Conservation (phyloP, 2,888 invertebrate genomes). For the Ichneumon xanthorius region DNA sequence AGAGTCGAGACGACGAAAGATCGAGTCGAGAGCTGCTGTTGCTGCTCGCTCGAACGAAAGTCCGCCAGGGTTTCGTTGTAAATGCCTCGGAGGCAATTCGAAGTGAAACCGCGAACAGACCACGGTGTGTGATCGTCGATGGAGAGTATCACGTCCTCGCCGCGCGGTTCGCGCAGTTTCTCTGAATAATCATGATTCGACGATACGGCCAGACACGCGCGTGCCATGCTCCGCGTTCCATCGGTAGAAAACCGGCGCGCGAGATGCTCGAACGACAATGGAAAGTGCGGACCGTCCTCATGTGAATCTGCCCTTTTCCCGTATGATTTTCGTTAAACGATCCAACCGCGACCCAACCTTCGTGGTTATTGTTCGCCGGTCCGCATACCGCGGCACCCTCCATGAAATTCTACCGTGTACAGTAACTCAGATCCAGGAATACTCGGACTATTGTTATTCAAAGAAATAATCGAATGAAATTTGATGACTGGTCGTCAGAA, state of each 20-base stretch:
- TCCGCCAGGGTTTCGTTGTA: slow-evolving; percentile 58
- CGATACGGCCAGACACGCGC: slow-evolving; percentile 48
- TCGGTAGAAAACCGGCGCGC: slow-evolving; percentile 37
- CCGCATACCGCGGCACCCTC: not conserved
- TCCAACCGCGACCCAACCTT: not conserved
- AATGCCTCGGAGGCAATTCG: slow-evolving; percentile 68
- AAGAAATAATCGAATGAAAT: not conserved
- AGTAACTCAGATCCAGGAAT: not conserved
- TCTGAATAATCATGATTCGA: slow-evolving; percentile 66
- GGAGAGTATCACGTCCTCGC: slow-evolving; percentile 60
- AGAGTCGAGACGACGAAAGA: slow-evolving; percentile 53
- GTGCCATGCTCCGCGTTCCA: slow-evolving; percentile 53
- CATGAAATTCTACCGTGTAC: not conserved
- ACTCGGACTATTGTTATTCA: not conserved
- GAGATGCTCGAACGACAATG: slow-evolving; percentile 25
- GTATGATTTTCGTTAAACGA: slow-evolving; percentile 12
- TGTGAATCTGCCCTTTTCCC: slow-evolving; percentile 5
- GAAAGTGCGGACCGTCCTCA: slow-evolving; percentile 25
- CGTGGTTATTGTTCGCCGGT: slow-evolving; percentile 4
- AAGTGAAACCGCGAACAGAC: slow-evolving; percentile 71
- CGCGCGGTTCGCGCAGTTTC: slow-evolving; percentile 65
- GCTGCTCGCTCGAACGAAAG: slow-evolving; percentile 61
- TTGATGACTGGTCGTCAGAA: not conserved
- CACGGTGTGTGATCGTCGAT: slow-evolving; percentile 57
- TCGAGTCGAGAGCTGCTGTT: slow-evolving; percentile 50